Evolutionary conservation across 2,888 invertebrate species (phyloP), one percentile per base, ranked within the genome.

Genomic region (Oxycera nigricornis): DNA sequence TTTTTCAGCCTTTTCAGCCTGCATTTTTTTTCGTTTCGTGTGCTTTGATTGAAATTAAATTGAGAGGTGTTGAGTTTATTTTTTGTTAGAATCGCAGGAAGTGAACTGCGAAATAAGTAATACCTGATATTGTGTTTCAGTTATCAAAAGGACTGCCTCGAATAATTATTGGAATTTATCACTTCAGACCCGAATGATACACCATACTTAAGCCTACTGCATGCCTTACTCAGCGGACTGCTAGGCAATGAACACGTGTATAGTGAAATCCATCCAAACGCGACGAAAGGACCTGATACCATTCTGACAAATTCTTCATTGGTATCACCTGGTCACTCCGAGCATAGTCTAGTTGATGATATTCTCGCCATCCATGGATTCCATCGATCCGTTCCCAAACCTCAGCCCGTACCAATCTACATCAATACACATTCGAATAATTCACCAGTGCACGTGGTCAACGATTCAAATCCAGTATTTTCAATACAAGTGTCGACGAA

Each of bases 401-500:
- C 30, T 31, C 2, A 24, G 11, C 20, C 20, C 2, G 30, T 26
- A 28, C 39, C 7, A 24, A 24, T 41, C 2, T 39, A 41, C 1
- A 14, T 65, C 7, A 65, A 17, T n/a, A 39, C 20, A 41, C 20
- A 65, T 17, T 39, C 41, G 4, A 20, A 30, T 1, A 17, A 39
- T 7, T 22, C 65, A 22, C 65, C 65, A 20, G 41, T 65, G 14
- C 6, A 17, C 9, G n/a, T 65, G 1, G 65, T n/a, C 1, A 65
- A 30, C 14, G 30, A 20, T 20, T 20, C 22, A 20, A 41, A 39
- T 24, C 41, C 24, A 41, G 59, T 9, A 11, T 17, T 65, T 24
- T 65, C 65, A 9, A 65, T 65, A 30, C 65, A 65, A 14, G 14
- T 65, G 17, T 22, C 39, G 1, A 65, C 65, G 9, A 65, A 65